Percentiles rank a stretch among this genome's conserved stretches.
Evolutionary conservation across 2,888 invertebrate species (phyloP).

Genomic region (Actias luna): DNA sequence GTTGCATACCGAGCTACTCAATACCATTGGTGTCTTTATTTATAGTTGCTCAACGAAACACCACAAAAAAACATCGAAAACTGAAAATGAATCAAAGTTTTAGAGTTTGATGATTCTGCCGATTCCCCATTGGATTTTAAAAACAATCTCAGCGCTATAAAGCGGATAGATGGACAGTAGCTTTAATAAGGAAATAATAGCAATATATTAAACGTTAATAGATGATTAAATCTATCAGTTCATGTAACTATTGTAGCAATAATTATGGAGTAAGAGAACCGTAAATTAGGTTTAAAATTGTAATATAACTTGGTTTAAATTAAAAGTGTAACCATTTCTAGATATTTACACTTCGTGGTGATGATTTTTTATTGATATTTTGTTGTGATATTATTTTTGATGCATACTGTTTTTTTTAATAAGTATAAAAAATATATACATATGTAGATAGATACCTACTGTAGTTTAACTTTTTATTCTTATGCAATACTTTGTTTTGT

Average conservation of each 20-base stretch:
- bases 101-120: not conserved
- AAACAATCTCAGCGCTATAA: too few relatives aligned
- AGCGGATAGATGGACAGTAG: too few relatives aligned
- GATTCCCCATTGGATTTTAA: not conserved
- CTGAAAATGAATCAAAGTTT: conserved; percentile 11
- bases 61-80: conserved; percentile 18
- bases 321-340: too few relatives aligned
- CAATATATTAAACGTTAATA: too few relatives aligned
- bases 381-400: too few relatives aligned
- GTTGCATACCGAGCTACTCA: conserved; percentile 54
- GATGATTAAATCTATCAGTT: too few relatives aligned
- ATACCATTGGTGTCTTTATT: conserved; percentile 42
- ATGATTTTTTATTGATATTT: too few relatives aligned
- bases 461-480: not conserved
- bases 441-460: not conserved
- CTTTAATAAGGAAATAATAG: too few relatives aligned
- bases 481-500: not conserved
- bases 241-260: too few relatives aligned
- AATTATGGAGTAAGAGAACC: too few relatives aligned
- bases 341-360: too few relatives aligned
- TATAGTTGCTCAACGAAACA: conserved; percentile 30
- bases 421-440: not conserved
- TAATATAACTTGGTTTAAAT: not conserved
- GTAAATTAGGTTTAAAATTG: not conserved
- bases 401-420: not conserved